Evolutionary conservation across 2,113 vertebrate genomes (phyloP).

Genomic region (Rhinichthys klamathensis): DNA sequence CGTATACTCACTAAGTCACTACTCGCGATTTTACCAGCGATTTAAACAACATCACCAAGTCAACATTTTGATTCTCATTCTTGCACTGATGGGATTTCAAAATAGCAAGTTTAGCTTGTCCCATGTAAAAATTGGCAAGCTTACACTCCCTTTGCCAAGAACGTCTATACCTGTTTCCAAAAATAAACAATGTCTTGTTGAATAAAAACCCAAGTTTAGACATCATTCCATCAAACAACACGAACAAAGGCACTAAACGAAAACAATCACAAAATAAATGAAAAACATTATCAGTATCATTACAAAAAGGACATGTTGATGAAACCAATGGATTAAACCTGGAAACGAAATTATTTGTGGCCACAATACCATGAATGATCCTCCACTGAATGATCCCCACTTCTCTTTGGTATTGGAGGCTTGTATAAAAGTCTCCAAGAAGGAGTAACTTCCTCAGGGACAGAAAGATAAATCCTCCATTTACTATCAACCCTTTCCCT

Average conservation of each 20-base stretch:
- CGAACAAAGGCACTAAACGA: neutral
- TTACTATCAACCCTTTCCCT: neutral
- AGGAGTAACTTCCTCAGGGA: constrained; percentile 47
- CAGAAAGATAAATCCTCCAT: constrained; percentile 42
- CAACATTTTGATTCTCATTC: too few relatives aligned
- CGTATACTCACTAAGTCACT: too few relatives aligned
- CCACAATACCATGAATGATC: neutral
- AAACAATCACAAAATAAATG: neutral
- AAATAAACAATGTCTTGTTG: too few relatives aligned
- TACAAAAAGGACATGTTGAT: constrained; percentile 6
- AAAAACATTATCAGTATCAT: neutral
- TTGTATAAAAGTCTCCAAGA: neutral
- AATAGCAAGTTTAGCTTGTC: too few relatives aligned
- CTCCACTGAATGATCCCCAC: neutral
- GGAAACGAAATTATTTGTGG: neutral
- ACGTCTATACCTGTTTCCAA: too few relatives aligned
- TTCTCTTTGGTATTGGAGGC: neutral
- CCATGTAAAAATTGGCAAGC: too few relatives aligned
- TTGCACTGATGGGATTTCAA: too few relatives aligned
- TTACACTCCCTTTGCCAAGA: too few relatives aligned
- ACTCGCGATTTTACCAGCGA: too few relatives aligned
- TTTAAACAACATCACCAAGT: too few relatives aligned
- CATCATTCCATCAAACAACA: too few relatives aligned
- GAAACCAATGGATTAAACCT: neutral
- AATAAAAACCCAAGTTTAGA: too few relatives aligned